Percentiles rank a stretch among this genome's conserved stretches.
Conservation (phyloP, 2,888 invertebrate species). For the Nephrotoma guestfalica region DNA sequence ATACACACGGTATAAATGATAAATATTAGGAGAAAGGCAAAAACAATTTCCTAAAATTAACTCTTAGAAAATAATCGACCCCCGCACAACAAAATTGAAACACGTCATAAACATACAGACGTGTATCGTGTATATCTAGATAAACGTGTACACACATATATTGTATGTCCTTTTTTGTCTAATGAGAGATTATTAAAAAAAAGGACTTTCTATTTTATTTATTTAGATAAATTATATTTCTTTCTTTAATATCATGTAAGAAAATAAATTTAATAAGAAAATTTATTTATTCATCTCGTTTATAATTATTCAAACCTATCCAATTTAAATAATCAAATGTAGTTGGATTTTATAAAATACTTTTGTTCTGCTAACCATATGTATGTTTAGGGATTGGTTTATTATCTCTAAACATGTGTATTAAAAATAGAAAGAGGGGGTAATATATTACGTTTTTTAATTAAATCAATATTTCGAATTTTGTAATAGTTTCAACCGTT, state of each 20-base stretch:
- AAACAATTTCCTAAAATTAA: background rate
- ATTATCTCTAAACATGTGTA: background rate
- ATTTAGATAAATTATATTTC: background rate
- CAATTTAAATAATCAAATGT: background rate
- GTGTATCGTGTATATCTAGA: background rate
- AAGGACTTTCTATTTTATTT: background rate
- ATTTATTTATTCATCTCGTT: background rate
- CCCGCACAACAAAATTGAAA: background rate
- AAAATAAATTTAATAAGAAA: background rate
- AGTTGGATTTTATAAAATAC: background rate
- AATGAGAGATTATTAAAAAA: background rate
- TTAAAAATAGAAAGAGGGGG: no score
- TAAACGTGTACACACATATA: background rate
- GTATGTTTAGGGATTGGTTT: background rate
- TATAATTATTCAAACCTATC: background rate
- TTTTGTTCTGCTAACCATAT: background rate
- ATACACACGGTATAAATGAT: background rate
- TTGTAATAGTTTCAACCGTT: background rate
- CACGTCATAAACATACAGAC: background rate
- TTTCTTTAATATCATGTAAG: background rate
- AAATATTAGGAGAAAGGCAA: background rate
- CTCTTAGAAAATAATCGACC: background rate
- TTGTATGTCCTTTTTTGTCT: background rate
- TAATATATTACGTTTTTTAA: background rate
- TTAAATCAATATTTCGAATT: background rate